Conservation (phyloP, 2,797 vertebrate species). For the Hippocampus kuda region DNA sequence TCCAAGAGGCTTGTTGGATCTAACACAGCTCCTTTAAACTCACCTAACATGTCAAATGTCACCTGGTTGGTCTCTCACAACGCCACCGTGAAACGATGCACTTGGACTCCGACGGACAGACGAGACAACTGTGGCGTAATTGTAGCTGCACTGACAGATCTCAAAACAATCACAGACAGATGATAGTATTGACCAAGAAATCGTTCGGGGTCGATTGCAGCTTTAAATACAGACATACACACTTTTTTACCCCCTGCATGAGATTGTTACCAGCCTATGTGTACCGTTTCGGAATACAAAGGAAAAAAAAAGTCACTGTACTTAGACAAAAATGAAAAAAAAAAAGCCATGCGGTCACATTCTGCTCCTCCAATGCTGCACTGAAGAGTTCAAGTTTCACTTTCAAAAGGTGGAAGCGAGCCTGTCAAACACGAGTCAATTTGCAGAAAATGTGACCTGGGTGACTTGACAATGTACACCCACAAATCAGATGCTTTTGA, state of each 20-base stretch:
- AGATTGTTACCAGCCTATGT: slow-evolving; percentile 32
- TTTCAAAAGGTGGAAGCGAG: neutral
- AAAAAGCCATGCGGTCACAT: neutral
- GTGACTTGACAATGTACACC: neutral
- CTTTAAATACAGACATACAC: slow-evolving; percentile 21
- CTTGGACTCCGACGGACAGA: neutral
- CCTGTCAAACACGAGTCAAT: neutral
- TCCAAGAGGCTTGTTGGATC: neutral
- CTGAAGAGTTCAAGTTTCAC: slow-evolving; percentile 2
- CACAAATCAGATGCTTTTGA: neutral
- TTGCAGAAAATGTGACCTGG: neutral
- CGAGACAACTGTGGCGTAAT: neutral
- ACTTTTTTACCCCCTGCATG: slow-evolving; percentile 20
- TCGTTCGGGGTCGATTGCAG: slow-evolving; percentile 21
- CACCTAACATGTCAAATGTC: slow-evolving; percentile 1
- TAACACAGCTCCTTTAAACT: neutral
- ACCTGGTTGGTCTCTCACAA: slow-evolving; percentile 8
- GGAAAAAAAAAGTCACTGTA: neutral
- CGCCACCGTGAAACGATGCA: slow-evolving; percentile 18
- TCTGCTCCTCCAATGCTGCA: neutral
- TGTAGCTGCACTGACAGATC: neutral
- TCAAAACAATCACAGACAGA: neutral
- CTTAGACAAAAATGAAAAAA: slow-evolving; percentile 13
- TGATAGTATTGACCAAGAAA: neutral
- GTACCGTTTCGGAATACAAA: slow-evolving; percentile 42